These are phyloP conservation scores for Bujurquina vittata DNA, from an alignment of 2,113 vertebrate species.

Conservation along the genomic window DNA sequence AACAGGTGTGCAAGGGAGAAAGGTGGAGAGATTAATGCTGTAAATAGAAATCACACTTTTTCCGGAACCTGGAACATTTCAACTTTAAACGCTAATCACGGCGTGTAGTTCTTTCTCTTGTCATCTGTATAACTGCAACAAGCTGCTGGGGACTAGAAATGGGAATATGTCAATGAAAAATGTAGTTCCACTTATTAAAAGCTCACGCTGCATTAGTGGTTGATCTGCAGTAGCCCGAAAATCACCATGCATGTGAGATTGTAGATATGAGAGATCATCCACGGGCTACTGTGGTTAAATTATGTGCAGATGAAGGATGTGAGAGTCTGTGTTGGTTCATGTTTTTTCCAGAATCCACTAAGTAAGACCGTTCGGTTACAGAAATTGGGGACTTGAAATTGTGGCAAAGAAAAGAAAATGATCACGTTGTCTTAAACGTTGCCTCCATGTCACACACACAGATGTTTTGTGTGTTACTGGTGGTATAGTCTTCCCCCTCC, in stretches of 20 bases:
- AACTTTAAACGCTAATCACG: constrained; percentile 7
- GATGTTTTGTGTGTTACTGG: constrained; percentile 28
- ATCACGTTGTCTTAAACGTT: neutral
- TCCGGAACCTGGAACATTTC: constrained; percentile 4
- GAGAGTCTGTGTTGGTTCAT: constrained; percentile 41
- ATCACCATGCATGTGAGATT: constrained; percentile 15
- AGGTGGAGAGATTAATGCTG: constrained; percentile 37
- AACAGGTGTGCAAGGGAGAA: constrained; percentile 58
- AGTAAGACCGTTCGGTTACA: constrained; percentile 6
- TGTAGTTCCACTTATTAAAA: neutral
- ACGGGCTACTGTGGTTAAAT: constrained; percentile 34
- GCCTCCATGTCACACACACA: constrained; percentile 5
- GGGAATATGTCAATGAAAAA: neutral
- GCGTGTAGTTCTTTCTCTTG: neutral
- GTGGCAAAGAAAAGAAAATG: neutral
- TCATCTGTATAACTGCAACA: constrained; percentile 35
- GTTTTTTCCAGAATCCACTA: constrained; percentile 36
- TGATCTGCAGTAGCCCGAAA: constrained; percentile 33
- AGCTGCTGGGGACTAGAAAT: neutral
- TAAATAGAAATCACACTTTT: constrained; percentile 71
- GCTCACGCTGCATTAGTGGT: neutral
- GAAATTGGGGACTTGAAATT: constrained; percentile 63
- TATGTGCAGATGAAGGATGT: constrained; percentile 43
- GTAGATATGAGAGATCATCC: constrained; percentile 69
- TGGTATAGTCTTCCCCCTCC: constrained; percentile 32